Evolutionary conservation across 1,140 invertebrate species (phyloP), one percentile per base, ranked within the genome.

Genomic region (Pissodes strobi): DNA sequence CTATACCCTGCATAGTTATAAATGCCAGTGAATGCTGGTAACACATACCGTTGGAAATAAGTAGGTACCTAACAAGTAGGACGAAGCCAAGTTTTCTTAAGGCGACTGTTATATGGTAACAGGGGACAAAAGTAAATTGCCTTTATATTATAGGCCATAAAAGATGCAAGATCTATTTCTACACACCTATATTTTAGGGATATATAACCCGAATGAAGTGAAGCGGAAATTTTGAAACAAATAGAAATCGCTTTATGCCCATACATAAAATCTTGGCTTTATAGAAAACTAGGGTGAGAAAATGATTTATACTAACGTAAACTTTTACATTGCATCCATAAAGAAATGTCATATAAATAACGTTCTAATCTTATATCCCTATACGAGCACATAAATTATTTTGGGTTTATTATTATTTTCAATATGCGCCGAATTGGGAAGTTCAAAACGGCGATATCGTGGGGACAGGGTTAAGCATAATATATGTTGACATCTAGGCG

Each of bases 261-360:
- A 39, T 51, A 49, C 58, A 61, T 61, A 61, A 37, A 61, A 61
- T 46, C 30, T 58, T 45, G 55, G 55, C 55, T n/a, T 58, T 58
- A 58, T 27, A 61, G 41, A 51, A 27, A 39, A 38, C 18, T 15
- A 10, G 48, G 58, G 45, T 30, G 58, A 22, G 18, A 51, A 61
- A 34, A 45, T 61, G 58, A 61, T 61, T 61, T 61, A 61, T 51
- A 25, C 19, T 34, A 52, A 64, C 60, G 41, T 57, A 51, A 51
- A 48, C 51, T 64, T 64, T 64, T 41, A 64, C 43, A 39, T 64
- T 45, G 48, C 61, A 48, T 38, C 25, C 51, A 64, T 64, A 64
- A 56, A 56, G 27, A 56, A 46, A 56, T 49, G 61, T 22, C 41
- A 46, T 56, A 56, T 56, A 56, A 63, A 53, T 55, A 63, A 55